Base-by-base conservation (phyloP, 2,113 vertebrate genomes). In the Gymnorhina tibicen region DNA sequence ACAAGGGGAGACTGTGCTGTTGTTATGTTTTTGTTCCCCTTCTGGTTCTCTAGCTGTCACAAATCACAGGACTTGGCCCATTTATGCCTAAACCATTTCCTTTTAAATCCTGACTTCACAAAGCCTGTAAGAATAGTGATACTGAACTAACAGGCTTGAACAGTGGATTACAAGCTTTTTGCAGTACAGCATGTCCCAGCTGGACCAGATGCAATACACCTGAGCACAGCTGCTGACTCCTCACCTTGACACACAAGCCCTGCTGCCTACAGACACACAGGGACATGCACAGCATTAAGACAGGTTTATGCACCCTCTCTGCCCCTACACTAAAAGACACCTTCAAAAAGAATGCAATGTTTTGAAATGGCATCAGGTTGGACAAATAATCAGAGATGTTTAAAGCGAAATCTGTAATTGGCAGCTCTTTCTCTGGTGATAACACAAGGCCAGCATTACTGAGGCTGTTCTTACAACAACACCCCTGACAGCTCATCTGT, bases 211-310 rank as follows among this genome's bases (percentile, higher is more conserved):
- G 58, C n/a, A 92, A 67, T 67, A 73, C 60, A 76, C 21, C 30
- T 33, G 24, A 75, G 39, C 53, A 67, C 3, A 75, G 42, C 22
- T 79, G 81, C 42, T 50, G 47, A 55, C 21, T 73, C 28, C 37
- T 60, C 1, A 1, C n/a, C 80, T 47, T 58, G 53, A 46, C 39
- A 67, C 47, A 63, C 35, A 67, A 72, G 26, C 28, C 30, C 33
- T 41, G 62, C 62, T 83, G 33, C 13, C 33, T 11, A 19, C 5
- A 19, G 24, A 46, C 47, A 59, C 23, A 30, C 52, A 75, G 28
- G 23, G 49, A 63, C 0, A 0, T 15, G 16, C 15, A 44, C 0
- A 0, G 28, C 22, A 18, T 27, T 30, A 69, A 30, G 16, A 46
- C 9, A 92, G 56, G n/a, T 39, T 75, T 56, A 16, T 21, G 67